phyloP scores from a whole-genome alignment of 2,797 vertebrate genomes.

The Leptodactylus fallax region DNA sequence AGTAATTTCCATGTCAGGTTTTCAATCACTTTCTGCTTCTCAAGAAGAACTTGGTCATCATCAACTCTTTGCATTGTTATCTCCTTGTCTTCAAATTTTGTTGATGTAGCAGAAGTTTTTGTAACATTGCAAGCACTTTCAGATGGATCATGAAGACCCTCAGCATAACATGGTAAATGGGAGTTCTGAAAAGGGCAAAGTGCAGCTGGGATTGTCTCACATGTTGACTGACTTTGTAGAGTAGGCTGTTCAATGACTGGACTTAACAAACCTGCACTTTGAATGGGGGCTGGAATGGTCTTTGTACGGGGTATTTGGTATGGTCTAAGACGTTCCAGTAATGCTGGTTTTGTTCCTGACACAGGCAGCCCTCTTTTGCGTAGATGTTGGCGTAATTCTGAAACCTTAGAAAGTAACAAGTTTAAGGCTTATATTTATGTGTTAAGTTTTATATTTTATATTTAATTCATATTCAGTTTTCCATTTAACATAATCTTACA shows the following conservation, averaged over 20 bases:
- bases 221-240: constrained; percentile 61
- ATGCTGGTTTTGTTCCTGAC: constrained; percentile 88
- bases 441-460: too few relatives aligned
- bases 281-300: constrained; percentile 74
- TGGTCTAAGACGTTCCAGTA: constrained; percentile 86
- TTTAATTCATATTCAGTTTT: too few relatives aligned
- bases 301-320: constrained; percentile 80
- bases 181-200: constrained; percentile 64
- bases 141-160: constrained; percentile 61
- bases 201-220: constrained; percentile 64
- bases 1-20: constrained; percentile 64
- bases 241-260: constrained; percentile 65
- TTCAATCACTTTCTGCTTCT: constrained; percentile 66
- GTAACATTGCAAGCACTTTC: constrained; percentile 71
- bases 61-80: constrained; percentile 44
- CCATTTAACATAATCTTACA: too few relatives aligned
- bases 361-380: constrained; percentile 89
- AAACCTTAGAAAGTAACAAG: constrained; percentile 77
- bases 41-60: constrained; percentile 58
- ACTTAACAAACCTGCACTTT: constrained; percentile 58
- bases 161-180: constrained; percentile 55
- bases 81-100: constrained; percentile 39
- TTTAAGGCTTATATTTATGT: not conserved
- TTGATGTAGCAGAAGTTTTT: constrained; percentile 44
- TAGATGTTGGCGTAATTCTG: constrained; percentile 89